Evolutionary conservation across 2,888 invertebrate species (phyloP), one percentile per base, ranked within the genome.

Genomic region (Zaprionus lineosus): DNA sequence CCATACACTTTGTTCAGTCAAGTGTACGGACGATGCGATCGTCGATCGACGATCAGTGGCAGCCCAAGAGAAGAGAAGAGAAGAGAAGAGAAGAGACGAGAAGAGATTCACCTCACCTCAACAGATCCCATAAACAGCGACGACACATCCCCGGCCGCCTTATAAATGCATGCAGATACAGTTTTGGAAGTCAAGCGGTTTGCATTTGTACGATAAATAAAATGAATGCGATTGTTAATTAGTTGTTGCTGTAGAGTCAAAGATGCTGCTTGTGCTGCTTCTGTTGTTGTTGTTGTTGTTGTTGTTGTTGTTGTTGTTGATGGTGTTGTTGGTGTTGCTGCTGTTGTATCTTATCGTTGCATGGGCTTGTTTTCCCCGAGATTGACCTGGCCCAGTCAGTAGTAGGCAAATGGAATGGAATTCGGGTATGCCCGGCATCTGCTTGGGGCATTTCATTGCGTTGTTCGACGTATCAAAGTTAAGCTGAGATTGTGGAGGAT

Each of bases 171-270:
- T 51, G 84, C 74, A 79, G 84, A 84, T 82, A 79, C 84, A 77
- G 79, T 79, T 79, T 84, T 84, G 82, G 82, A 84, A 81, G 78
- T 84, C 78, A 74, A 84, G 78, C 78, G 82, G 84, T 84, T 79
- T 79, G 78, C 84, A 84, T 78, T 78, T 84, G 70, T 79, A 84
- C 78, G 78, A 79, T 79, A 79, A 79, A 79, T 79, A 79, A 81
- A 81, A 81, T 81, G 82, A 81, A 81, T 84, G 84, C 84, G 84
- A 81, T 84, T 81, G 84, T 81, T 81, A 84, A 81, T 81, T 84
- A 81, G 84, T 84, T 84, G 84, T 83, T 78, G 70, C 66, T 70
- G 60, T 64, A 52, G 62, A 62, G 29, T 41, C 66, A 46, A 37
- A 52, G 70, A 55, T 47, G 62, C 15, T 67, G 68, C 41, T 46